Evolutionary conservation across 1,140 invertebrate genomes (phyloP).

Genomic region (Dufourea novaeangliae): DNA sequence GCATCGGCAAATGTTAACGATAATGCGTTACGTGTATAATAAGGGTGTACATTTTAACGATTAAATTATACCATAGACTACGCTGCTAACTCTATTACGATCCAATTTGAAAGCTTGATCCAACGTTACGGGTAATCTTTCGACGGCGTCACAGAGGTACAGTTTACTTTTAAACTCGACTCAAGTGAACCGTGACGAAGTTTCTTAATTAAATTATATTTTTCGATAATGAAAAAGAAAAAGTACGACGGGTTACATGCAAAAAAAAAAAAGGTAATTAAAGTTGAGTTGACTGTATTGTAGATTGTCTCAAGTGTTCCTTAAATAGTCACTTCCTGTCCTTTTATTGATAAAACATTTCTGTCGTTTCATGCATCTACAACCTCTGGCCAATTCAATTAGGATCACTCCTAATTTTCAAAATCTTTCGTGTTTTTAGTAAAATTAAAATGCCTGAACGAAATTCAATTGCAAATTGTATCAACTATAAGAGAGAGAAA

Average conservation of each 20-base stretch:
- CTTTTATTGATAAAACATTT: no score
- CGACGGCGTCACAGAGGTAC: background rate
- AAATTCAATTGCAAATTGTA: no score
- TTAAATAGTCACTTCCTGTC: background rate
- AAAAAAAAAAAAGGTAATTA: no score
- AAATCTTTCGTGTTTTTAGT: no score
- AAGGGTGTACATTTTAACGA: conserved; percentile 5
- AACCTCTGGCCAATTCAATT: no score
- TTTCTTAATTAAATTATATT: conserved; percentile 6
- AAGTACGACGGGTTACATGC: no score
- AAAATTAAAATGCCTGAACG: no score
- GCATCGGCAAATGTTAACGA: background rate
- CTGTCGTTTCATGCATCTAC: no score
- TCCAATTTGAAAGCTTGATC: conserved; percentile 7
- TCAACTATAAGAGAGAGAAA: no score
- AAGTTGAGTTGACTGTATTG: background rate
- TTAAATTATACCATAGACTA: background rate
- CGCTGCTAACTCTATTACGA: background rate
- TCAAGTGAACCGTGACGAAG: background rate
- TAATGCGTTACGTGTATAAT: background rate
- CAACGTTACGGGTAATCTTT: background rate
- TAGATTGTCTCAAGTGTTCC: background rate
- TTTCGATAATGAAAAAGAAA: background rate
- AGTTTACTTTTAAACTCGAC: background rate
- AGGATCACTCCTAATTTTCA: no score